Percentiles rank a stretch among this genome's conserved stretches.
Conservation (phyloP, 2,113 vertebrate genomes). For the Antechinus flavipes region DNA sequence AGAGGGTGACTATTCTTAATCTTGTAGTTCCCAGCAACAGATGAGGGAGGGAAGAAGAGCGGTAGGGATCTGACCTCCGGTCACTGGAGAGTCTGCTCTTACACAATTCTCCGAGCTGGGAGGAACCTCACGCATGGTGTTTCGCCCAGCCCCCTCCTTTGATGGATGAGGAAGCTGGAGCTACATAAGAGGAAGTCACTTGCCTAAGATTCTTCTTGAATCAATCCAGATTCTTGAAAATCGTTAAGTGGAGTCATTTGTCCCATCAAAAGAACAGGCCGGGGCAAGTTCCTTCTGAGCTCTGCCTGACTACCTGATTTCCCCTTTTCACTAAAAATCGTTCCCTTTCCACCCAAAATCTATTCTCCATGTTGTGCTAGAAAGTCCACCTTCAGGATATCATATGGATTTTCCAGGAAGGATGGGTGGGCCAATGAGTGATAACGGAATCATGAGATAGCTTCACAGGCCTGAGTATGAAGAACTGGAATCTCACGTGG, state of each 20-base stretch:
- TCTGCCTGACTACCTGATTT: background rate
- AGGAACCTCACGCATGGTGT: background rate
- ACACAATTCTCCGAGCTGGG: background rate
- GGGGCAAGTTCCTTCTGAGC: background rate
- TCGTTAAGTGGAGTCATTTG: too few relatives aligned
- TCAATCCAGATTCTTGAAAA: background rate
- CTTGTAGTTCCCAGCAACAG: background rate
- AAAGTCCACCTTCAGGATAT: background rate
- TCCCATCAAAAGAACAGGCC: background rate
- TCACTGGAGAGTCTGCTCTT: background rate
- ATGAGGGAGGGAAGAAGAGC: background rate
- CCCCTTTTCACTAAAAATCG: background rate
- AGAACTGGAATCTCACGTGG: background rate
- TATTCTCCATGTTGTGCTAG: background rate
- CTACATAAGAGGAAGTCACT: background rate
- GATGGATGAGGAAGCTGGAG: background rate
- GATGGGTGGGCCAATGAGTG: background rate
- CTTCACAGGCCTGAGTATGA: background rate
- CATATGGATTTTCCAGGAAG: background rate
- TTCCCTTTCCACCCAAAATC: background rate
- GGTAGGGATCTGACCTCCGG: background rate
- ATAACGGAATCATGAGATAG: background rate
- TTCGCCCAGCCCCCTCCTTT: background rate
- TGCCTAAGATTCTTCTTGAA: background rate
- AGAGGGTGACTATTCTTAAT: background rate